phyloP scores from a whole-genome alignment of 2,797 vertebrate species.

The Micrastur ruficollis region DNA sequence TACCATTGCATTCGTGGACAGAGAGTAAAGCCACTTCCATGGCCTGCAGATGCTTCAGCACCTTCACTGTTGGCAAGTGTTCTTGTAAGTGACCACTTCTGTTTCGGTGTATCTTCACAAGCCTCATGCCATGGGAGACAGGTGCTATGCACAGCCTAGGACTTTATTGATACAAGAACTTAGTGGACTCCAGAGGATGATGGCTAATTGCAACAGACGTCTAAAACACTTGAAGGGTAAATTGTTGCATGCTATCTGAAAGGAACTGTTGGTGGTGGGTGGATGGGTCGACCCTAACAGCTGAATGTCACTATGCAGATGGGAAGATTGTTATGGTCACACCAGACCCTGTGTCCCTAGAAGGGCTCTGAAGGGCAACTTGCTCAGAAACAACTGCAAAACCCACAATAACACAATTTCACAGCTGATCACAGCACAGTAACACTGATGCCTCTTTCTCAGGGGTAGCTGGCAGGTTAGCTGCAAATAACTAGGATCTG shows the following conservation, averaged over 20 bases:
- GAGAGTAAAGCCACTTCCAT: background rate
- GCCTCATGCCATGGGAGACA: background rate
- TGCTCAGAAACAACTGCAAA: background rate
- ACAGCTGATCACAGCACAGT: background rate
- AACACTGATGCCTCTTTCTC: background rate
- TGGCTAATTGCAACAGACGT: background rate
- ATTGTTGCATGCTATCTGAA: background rate
- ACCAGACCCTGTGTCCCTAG: background rate
- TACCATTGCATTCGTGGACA: background rate
- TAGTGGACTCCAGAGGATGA: background rate
- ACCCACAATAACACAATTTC: background rate
- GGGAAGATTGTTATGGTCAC: background rate
- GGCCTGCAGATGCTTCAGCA: background rate
- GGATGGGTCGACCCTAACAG: background rate
- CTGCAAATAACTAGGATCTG: background rate
- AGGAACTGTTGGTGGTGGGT: rapidly evolving
- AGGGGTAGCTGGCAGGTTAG: background rate
- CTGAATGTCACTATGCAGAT: rapidly evolving
- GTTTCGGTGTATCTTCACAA: background rate
- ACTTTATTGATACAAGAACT: background rate
- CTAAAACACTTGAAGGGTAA: background rate
- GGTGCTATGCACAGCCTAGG: background rate
- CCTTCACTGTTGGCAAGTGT: background rate
- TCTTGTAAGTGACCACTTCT: background rate
- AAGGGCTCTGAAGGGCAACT: background rate